Evolutionary conservation across 2,113 vertebrate species (phyloP), one percentile per base, ranked within the genome.

Genomic region (Natator depressus): DNA sequence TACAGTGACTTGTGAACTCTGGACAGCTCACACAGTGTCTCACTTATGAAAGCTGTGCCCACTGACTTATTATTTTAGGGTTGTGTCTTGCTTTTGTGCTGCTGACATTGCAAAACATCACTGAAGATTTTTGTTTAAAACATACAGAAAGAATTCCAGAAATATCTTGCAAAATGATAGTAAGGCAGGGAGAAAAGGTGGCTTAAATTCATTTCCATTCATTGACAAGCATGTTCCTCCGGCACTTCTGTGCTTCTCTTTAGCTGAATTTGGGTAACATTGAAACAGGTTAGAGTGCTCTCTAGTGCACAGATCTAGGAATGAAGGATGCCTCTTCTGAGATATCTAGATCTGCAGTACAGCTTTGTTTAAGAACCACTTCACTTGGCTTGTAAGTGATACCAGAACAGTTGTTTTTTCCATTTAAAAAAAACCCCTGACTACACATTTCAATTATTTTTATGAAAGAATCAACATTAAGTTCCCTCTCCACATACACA

Each of bases 251-350:
- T 19, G 1, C 3, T 35, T 53, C 65, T 42, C 75, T 86, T 93
- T 57, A 95, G 86, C 78, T 0, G 80, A 93, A 88, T 11, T 38
- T 13, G 93, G 89, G 89, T 93, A 93, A 92, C 90, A 94, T 76
- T 17, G 83, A 94, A 89, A 94, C 89, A 88, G 57, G 80, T 89
- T 88, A 85, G 62, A 62, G 75, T 86, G 89, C 90, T 96, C 76
- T 55, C 47, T 96, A 97, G 96, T 95, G 97, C 96, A 95, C 82
- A 1, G 91, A 85, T 87, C 88, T 87, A 80, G 72, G 91, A 96
- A 92, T 82, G 92, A 93, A 93, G 91, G 94, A 89, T 87, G 87
- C 85, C 75, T 85, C 94, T 94, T 86, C 35, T 46, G 95, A 93
- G 90, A 95, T 46, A 88, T 3, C 57, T 72, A 31, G 2, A 82